These are phyloP conservation scores for Rhizomys pruinosus DNA, from an alignment of 2,113 vertebrate genomes.

Conservation along the genomic window DNA sequence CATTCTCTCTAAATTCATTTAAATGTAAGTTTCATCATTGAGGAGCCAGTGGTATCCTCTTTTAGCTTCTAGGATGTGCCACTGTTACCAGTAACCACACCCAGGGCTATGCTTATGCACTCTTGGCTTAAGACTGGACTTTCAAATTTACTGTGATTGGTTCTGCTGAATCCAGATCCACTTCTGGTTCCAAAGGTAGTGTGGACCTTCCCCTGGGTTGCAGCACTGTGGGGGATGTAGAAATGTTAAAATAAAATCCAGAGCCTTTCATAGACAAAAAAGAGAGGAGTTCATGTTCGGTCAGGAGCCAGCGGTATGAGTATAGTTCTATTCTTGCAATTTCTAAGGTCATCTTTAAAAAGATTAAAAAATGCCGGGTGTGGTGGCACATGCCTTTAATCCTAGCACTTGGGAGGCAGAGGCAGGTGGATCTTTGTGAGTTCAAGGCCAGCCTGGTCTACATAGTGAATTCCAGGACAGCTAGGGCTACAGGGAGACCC, in stretches of 20 bases:
- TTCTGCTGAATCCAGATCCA: not conserved
- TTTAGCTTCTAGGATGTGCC: not conserved
- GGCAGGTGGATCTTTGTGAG: no score
- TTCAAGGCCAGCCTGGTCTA: no score
- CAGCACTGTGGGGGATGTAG: not conserved
- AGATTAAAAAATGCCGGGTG: no score
- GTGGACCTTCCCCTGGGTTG: not conserved
- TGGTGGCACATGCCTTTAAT: no score
- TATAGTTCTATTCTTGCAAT: not conserved
- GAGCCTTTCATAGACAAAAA: not conserved
- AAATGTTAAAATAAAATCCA: not conserved
- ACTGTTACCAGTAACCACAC: not conserved
- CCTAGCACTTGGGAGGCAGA: no score
- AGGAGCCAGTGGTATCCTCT: not conserved
- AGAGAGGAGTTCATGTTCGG: not conserved
- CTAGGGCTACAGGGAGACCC: no score
- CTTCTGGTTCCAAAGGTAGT: not conserved
- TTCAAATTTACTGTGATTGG: not conserved
- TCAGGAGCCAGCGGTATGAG: not conserved
- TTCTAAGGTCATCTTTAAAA: constrained; percentile 32
- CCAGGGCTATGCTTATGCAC: fast-evolving
- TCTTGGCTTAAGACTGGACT: not conserved
- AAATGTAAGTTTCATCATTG: not conserved
- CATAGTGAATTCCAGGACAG: no score
- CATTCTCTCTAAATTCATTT: constrained; percentile 1